Conservation (phyloP, 2,888 invertebrate species). For the Eledona agricola region DNA sequence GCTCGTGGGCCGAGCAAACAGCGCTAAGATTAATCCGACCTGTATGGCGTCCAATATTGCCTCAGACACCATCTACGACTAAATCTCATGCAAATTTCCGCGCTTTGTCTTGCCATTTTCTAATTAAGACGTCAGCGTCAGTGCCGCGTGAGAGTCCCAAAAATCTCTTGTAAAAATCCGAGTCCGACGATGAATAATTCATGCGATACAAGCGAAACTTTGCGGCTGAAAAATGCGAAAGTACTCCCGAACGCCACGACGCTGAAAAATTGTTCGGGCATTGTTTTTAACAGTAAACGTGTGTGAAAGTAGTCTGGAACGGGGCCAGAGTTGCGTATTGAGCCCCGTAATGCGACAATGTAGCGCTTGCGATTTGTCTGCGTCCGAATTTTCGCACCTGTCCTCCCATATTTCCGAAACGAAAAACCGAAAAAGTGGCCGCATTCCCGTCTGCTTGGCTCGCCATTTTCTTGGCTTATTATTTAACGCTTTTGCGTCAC, state of each 20-base stretch:
- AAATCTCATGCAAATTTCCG: slow-evolving; percentile 27
- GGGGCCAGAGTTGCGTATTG: slow-evolving; percentile 18
- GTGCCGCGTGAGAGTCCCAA: too few relatives aligned
- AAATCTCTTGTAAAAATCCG: slow-evolving; percentile 20
- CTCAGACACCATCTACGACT: slow-evolving; percentile 8
- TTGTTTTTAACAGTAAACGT: slow-evolving; percentile 19
- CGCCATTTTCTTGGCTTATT: slow-evolving; percentile 4
- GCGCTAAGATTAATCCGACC: slow-evolving; percentile 26
- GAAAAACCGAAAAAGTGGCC: too few relatives aligned
- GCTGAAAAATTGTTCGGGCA: slow-evolving; percentile 15
- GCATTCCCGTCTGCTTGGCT: too few relatives aligned
- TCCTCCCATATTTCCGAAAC: too few relatives aligned
- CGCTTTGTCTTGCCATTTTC: slow-evolving; percentile 10
- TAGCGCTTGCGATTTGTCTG: slow-evolving; percentile 21
- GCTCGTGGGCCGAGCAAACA: slow-evolving; percentile 20
- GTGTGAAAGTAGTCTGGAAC: slow-evolving; percentile 21
- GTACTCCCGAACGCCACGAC: slow-evolving; percentile 2
- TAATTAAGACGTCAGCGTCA: slow-evolving; percentile 22
- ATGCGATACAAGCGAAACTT: slow-evolving; percentile 16
- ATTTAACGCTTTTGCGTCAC: slow-evolving; percentile 11
- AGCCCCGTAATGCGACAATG: slow-evolving; percentile 6
- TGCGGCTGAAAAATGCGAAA: slow-evolving; percentile 11
- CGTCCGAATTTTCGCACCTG: slow-evolving; percentile 12
- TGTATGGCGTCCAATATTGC: slow-evolving; percentile 29
- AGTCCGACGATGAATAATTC: slow-evolving; percentile 22